phyloP scores from a whole-genome alignment of 2,113 vertebrate species.

The Dromaius novaehollandiae region DNA sequence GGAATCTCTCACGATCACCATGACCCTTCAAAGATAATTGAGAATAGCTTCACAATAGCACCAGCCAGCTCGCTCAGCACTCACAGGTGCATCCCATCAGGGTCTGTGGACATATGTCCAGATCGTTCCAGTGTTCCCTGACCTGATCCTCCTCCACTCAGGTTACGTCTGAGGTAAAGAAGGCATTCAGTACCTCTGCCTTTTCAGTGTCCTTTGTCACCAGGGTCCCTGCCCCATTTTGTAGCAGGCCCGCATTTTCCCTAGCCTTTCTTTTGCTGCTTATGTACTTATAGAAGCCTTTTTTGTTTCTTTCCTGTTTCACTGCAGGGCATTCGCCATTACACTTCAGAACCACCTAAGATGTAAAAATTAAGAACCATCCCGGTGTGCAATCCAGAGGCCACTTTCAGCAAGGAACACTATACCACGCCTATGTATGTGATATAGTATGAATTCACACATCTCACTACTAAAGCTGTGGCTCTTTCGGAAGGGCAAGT shows the following conservation, averaged over 20 bases:
- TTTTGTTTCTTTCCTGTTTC: neutral
- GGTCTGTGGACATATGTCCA: neutral
- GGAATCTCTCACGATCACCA: neutral
- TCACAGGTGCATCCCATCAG: neutral
- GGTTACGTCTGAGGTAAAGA: neutral
- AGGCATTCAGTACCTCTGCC: neutral
- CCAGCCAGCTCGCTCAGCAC: too few relatives aligned
- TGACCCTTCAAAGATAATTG: neutral
- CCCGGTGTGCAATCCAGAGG: too few relatives aligned
- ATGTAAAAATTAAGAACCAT: neutral
- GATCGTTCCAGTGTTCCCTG: neutral
- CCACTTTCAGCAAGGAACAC: too few relatives aligned
- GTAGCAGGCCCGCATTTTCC: neutral
- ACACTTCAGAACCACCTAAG: neutral
- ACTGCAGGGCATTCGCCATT: neutral
- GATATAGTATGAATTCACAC: too few relatives aligned
- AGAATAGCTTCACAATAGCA: too few relatives aligned
- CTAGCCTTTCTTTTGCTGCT: too few relatives aligned
- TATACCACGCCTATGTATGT: neutral
- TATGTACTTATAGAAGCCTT: neutral
- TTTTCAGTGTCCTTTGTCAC: neutral
- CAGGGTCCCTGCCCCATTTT: neutral
- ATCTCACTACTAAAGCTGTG: accelerated
- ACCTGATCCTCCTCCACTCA: neutral
- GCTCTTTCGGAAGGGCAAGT: neutral